These are phyloP conservation scores for Paramormyrops hopkinsi DNA, from an alignment of 2,797 vertebrate species.

Conservation along the genomic window DNA sequence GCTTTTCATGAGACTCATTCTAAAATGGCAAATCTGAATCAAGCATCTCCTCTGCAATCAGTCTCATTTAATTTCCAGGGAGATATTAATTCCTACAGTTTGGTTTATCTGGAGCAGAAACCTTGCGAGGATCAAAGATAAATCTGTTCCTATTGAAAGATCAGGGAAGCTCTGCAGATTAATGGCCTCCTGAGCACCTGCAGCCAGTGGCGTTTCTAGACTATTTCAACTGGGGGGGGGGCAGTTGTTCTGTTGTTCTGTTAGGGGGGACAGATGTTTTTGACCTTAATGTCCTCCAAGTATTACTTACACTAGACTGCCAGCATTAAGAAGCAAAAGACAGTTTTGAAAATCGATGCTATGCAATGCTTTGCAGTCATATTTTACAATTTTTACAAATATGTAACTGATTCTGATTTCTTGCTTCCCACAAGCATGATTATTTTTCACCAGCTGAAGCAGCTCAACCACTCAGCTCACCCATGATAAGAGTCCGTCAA, in stretches of 20 bases:
- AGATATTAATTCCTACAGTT: conserved; percentile 51
- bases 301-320: background rate
- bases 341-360: background rate
- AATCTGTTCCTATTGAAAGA: conserved; percentile 22
- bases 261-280: background rate
- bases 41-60: conserved; percentile 35
- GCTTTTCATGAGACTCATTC: conserved; percentile 36
- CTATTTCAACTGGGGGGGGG: background rate
- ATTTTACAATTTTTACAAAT: background rate
- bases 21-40: conserved; percentile 42
- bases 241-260: no score
- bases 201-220: background rate
- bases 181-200: conserved; percentile 20
- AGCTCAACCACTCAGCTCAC: background rate
- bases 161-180: conserved; percentile 19
- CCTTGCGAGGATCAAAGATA: conserved; percentile 34
- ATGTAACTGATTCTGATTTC: background rate
- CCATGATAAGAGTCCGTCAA: no score
- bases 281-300: background rate
- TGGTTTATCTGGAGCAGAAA: conserved; percentile 46
- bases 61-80: conserved; percentile 56
- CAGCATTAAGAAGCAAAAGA: background rate
- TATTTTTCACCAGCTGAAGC: background rate
- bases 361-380: background rate
- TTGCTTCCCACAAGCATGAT: no score